Evolutionary conservation across 2,797 vertebrate genomes (phyloP).

Genomic region (Tenualosa ilisha): DNA sequence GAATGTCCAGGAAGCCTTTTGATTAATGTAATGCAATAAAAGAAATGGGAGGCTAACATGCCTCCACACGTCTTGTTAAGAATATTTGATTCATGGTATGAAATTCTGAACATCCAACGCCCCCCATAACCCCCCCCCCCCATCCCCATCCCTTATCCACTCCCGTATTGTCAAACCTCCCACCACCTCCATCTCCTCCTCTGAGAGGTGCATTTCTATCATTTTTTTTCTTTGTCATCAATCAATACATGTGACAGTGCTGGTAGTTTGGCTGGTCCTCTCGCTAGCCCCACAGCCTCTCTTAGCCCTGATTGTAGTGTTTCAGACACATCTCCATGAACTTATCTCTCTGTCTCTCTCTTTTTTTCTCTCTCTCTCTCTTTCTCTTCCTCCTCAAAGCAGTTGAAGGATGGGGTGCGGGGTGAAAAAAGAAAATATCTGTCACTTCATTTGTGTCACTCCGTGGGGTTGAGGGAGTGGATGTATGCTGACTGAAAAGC

Average conservation of each 20-base stretch:
- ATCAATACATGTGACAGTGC: constrained; percentile 84
- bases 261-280: constrained; percentile 77
- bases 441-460: constrained; percentile 67
- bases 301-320: background rate
- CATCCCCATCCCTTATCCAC: background rate
- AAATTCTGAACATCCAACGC: constrained; percentile 54
- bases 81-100: constrained; percentile 87
- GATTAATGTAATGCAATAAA: constrained; percentile 92
- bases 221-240: constrained; percentile 76
- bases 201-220: constrained; percentile 78
- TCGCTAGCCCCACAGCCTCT: background rate
- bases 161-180: background rate
- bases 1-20: constrained; percentile 82
- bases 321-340: constrained; percentile 25
- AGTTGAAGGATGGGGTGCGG: constrained; percentile 63
- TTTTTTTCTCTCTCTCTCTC: constrained; percentile 44
- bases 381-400: constrained; percentile 59
- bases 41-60: constrained; percentile 83
- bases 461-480: background rate
- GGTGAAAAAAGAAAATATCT: constrained; percentile 45
- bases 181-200: constrained; percentile 38
- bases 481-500: background rate
- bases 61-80: constrained; percentile 82
- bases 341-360: constrained; percentile 44
- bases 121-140: background rate